Evolutionary conservation across 2,797 vertebrate species (phyloP), one percentile per base, ranked within the genome.

Genomic region (Diceros bicornis): DNA sequence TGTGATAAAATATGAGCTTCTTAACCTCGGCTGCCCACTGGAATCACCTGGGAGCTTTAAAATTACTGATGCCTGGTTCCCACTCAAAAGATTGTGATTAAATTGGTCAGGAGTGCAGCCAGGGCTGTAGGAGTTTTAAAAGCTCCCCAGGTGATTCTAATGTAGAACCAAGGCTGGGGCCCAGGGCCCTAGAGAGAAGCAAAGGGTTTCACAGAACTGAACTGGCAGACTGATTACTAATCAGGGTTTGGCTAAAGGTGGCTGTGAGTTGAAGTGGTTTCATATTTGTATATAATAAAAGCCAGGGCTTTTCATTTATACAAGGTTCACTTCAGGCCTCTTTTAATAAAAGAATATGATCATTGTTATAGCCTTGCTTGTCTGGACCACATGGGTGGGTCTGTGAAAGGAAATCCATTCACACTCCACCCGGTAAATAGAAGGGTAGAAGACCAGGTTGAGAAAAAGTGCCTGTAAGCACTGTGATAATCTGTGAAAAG

Each of bases 361-460:
- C 55, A 64, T 72, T 78, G 66, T 90, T 71, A 72, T 0, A 71
- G 62, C 44, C 81, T 62, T 86, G 79, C 69, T 62, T 57, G 47
- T 82, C 84, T 41, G 50, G 75, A 77, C 94, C 68, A 64, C 62
- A 47, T 29, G 94, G 74, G 82, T 91, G 90, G 47, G 68, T 97
- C 89, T 93, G 89, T 68, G 74, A 90, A 96, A 95, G 92, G 96
- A 97, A 96, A 92, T 84, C 84, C 47, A 77, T 23, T 91, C 75
- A 72, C 57, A 77, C 55, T 68, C 88, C 66, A 68, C 61, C 83
- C 11, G 2, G 61, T 85, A 71, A 88, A 89, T 23, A 85, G 96
- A 90, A 97, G 75, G 92, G 52, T 11, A 57, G 81, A 79, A 79
- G 62, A 50, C 18, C 37, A n/a, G 86, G 79, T 89, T 55, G 75